Percentiles rank a stretch among this genome's conserved stretches.
Conservation (phyloP, 2,888 invertebrate species). For the Tetragonula carbonaria region DNA sequence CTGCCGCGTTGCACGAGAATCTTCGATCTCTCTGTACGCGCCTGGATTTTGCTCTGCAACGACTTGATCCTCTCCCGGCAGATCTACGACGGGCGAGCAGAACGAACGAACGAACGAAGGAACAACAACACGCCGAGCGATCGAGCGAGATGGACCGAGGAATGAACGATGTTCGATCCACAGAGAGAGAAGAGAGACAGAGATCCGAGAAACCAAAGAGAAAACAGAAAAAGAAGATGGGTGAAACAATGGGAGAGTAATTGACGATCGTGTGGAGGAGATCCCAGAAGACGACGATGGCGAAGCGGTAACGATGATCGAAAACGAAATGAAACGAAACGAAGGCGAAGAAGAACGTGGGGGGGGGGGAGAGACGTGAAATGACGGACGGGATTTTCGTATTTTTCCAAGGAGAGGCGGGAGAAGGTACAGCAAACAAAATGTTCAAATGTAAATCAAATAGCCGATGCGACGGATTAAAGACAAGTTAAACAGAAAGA, state of each 20-base stretch:
- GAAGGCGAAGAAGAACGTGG: neutral
- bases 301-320: conserved; percentile 38
- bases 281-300: conserved; percentile 43
- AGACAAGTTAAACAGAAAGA: conserved; percentile 67
- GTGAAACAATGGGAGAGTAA: neutral
- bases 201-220: conserved; percentile 33
- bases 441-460: conserved; percentile 79
- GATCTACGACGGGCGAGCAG: conserved; percentile 86
- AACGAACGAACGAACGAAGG: conserved; percentile 14
- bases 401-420: conserved; percentile 41
- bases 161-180: conserved; percentile 26
- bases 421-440: conserved; percentile 80
- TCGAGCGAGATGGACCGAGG: conserved; percentile 56
- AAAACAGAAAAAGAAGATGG: too few species aligned
- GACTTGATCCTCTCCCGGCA: conserved; percentile 94
- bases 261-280: neutral
- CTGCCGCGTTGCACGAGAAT: conserved; percentile 94
- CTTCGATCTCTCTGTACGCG: conserved; percentile 95
- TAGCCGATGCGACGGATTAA: conserved; percentile 66
- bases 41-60: conserved; percentile 94
- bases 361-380: conserved; percentile 42
- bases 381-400: conserved; percentile 8
- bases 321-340: conserved; percentile 18
- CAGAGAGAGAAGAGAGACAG: conserved; percentile 46
- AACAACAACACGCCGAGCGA: conserved; percentile 66